These are phyloP conservation scores for Megalonaias nervosa DNA, from an alignment of 1,140 invertebrate species.

Conservation along the genomic window DNA sequence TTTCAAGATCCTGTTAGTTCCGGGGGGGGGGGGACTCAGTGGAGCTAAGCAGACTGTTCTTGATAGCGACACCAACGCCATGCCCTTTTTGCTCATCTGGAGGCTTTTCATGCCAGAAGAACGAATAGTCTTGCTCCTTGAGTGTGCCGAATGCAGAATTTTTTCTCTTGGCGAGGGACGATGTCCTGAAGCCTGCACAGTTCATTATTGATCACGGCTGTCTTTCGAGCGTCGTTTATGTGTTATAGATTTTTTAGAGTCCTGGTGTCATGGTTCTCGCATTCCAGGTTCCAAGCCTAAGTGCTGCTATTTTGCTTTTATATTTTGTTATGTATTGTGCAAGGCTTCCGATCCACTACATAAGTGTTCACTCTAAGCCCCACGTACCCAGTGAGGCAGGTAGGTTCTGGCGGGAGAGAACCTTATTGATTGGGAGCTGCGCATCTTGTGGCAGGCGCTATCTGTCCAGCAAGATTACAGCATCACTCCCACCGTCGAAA, in stretches of 20 bases:
- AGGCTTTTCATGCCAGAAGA: no score
- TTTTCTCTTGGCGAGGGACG: no score
- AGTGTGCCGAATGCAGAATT: no score
- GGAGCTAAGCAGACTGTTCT: no score
- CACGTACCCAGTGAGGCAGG: constrained; percentile 15
- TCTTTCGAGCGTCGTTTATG: background rate
- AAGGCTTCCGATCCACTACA: background rate
- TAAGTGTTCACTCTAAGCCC: constrained; percentile 13
- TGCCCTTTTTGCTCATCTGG: no score
- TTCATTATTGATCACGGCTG: no score
- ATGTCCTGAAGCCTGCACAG: no score
- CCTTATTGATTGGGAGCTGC: constrained; percentile 17
- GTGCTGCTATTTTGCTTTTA: background rate
- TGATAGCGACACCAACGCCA: no score
- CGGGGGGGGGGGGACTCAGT: no score
- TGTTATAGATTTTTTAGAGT: background rate
- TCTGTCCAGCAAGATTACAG: constrained; percentile 7
- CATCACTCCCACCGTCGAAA: constrained; percentile 11
- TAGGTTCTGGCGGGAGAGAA: constrained; percentile 2
- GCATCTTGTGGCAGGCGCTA: constrained; percentile 9
- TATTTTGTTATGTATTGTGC: constrained; percentile 16
- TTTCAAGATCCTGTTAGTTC: no score
- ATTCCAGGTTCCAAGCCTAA: background rate
- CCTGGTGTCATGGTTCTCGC: background rate
- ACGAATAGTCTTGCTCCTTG: no score